phyloP scores from a whole-genome alignment of 1,140 invertebrate species.

The Zaprionus vittiger region DNA sequence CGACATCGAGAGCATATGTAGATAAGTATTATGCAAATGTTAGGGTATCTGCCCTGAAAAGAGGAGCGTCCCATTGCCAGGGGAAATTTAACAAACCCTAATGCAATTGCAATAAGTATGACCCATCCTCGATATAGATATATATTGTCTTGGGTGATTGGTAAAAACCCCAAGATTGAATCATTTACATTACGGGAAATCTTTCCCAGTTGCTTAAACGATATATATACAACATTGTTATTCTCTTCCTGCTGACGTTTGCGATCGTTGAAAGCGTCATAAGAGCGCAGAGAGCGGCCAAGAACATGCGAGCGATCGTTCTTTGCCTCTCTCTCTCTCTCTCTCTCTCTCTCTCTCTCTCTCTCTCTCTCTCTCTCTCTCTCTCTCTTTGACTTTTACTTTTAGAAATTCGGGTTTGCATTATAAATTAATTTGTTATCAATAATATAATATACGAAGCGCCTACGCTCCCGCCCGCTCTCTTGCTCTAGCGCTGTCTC shows the following conservation, averaged over 20 bases:
- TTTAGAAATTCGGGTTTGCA: slow-evolving; percentile 43
- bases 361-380: slow-evolving; percentile 3
- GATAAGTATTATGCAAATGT: slow-evolving; percentile 55
- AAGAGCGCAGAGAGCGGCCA: not conserved
- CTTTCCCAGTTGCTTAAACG: not conserved
- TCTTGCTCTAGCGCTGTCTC: slow-evolving; percentile 14
- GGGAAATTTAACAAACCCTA: not conserved
- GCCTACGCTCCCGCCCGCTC: slow-evolving; percentile 23
- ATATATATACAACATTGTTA: not conserved
- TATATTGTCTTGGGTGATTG: slow-evolving; percentile 18
- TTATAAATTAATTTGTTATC: slow-evolving; percentile 81
- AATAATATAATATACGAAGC: slow-evolving; percentile 41
- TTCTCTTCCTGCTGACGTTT: slow-evolving; percentile 10
- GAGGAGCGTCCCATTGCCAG: slow-evolving; percentile 4
- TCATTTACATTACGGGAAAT: slow-evolving; percentile 48
- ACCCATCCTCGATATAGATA: not conserved
- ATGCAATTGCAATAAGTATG: not conserved
- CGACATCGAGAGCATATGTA: slow-evolving; percentile 32
- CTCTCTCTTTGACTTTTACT: slow-evolving; percentile 24
- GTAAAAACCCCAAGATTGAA: slow-evolving; percentile 40
- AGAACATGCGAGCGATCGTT: not conserved
- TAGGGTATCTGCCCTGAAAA: slow-evolving; percentile 4
- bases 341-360: slow-evolving; percentile 9
- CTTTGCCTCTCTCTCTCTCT: not conserved
- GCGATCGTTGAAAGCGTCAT: not conserved